Evolutionary conservation across 1,140 invertebrate genomes (phyloP), one percentile per base, ranked within the genome.

Genomic region (Megathymus violae): DNA sequence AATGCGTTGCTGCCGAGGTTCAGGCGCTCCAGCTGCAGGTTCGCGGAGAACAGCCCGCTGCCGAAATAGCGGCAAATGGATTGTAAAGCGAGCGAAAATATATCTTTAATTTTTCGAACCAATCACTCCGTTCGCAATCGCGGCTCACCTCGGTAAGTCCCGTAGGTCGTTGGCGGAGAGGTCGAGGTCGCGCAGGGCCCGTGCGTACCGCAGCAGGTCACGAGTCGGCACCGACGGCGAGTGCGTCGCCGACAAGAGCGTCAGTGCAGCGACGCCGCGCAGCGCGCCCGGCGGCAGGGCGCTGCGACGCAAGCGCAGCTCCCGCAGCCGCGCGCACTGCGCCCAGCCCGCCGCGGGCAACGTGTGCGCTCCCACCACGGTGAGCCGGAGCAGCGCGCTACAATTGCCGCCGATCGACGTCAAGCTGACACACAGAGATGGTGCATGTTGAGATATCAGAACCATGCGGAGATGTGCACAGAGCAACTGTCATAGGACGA

Each of bases 91-190:
- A 13, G 14, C 40, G 13, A 38, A n/a, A n/a, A n/a, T n/a, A n/a
- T n/a, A n/a, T n/a, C n/a, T n/a, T n/a, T n/a, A n/a, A n/a, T n/a
- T n/a, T n/a, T n/a, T n/a, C n/a, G n/a, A n/a, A n/a, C n/a, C n/a
- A n/a, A n/a, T n/a, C n/a, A n/a, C n/a, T 1, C 9, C n/a, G 4
- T 38, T 16, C 14, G 17, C 14, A 56, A 31, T 56, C 27, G 15
- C 10, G 1, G 13, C 46, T 54, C 50, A 74, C 74, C 47, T 58
- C 5, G 74, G 63, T 5, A 77, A 48, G 0, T 15, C 47, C 9
- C 58, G 43, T 1, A 77, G 64, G n/a, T 27, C 25, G 34, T 74
- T 77, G 15, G 16, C 7, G 9, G 75, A 77, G 0, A 77, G 36
- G 9, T 77, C 67, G 11, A 76, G 62, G 2, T 14, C 41, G 1